Evolutionary conservation across 2,888 invertebrate species (phyloP), one percentile per base, ranked within the genome.

Genomic region (Dasysyrphus albostriatus): DNA sequence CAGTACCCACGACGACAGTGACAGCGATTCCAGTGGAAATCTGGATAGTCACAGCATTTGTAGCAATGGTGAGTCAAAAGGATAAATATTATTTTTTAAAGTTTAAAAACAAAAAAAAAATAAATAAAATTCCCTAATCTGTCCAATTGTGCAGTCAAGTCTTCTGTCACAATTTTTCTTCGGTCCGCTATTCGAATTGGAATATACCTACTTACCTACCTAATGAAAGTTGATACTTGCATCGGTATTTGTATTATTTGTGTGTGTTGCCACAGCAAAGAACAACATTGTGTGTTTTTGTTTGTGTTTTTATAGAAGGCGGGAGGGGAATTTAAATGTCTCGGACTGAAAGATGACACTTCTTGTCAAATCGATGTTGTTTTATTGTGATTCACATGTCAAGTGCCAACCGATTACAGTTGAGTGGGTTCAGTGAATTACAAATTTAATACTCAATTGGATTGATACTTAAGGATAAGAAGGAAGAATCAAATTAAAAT

Each of bases 11-110:
- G 93, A 92, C 79, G 93, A 93, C 81, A 93, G 93, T 89, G 93
- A 93, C 88, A 93, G 93, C 89, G 93, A 93, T 81, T 92, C 92
- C 72, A 92, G 92, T 88, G 93, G 92, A 90, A 89, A 92, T 83
- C 83, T 90, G 56, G 90, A 90, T 88, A 90, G 89, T 88, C 89
- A 89, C 58, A 90, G 90, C 87, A 88, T 90, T 75, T 89, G 90
- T 59, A 90, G 89, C 83, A 89, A 90, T 78, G 90, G 90, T 89
- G 85, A 89, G 88, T 88, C 70, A 75, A 32, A 32, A 83, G 74
- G 79, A 83, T 63, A 47, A 32, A n/a, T 63, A 63, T n/a, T 1
- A 32, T 32, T 32, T 34, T 19, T 29, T 16, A 37, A 34, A n/a
- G 10, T 5, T 54, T 47, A 10, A 34, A 9, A n/a, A 24, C 2